phyloP scores from a whole-genome alignment of 2,888 invertebrate genomes.

The Tipula lateralis region DNA sequence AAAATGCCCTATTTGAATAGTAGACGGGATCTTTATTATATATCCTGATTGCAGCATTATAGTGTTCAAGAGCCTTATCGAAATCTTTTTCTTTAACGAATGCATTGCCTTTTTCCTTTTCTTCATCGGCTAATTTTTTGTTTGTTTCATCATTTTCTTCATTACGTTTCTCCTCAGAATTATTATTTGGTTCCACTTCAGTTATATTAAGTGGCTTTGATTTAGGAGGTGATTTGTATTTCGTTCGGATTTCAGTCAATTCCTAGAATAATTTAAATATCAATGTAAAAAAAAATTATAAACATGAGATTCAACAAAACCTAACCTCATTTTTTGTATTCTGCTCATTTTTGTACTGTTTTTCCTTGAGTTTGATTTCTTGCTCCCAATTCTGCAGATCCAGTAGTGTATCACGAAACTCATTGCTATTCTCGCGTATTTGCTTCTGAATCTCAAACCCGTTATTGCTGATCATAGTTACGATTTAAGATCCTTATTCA shows the following conservation, averaged over 20 bases:
- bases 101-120: slow-evolving; percentile 65
- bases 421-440: slow-evolving; percentile 44
- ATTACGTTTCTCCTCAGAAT: not conserved
- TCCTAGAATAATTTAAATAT: not conserved
- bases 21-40: slow-evolving; percentile 74
- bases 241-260: not conserved
- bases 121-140: slow-evolving; percentile 35
- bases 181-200: not conserved
- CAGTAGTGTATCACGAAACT: slow-evolving; percentile 40
- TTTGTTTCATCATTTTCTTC: not conserved
- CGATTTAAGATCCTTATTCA: not conserved
- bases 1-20: slow-evolving; percentile 83
- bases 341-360: slow-evolving; percentile 33
- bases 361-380: slow-evolving; percentile 46
- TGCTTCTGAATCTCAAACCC: slow-evolving; percentile 43
- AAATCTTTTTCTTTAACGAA: slow-evolving; percentile 75
- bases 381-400: slow-evolving; percentile 46
- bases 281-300: not conserved
- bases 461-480: not conserved
- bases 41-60: slow-evolving; percentile 79
- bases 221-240: not conserved
- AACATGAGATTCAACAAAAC: not conserved
- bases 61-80: slow-evolving; percentile 79
- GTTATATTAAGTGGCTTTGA: not conserved
- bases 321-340: not conserved